phyloP scores from a whole-genome alignment of 2,113 vertebrate genomes.

The Crotophaga sulcirostris region DNA sequence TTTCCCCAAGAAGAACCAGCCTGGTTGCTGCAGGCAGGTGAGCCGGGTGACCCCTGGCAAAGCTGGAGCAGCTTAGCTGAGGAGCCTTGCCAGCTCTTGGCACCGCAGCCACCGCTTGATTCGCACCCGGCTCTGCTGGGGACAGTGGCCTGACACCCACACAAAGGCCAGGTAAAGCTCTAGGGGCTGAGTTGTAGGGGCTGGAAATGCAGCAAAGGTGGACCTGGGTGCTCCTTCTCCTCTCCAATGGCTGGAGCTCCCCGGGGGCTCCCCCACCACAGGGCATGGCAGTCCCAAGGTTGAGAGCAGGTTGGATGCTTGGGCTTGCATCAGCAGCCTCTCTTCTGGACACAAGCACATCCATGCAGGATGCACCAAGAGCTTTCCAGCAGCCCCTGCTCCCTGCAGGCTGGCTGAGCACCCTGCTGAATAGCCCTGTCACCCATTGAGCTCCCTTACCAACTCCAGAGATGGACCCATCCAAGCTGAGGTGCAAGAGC shows the following conservation, averaged over 20 bases:
- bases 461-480: not conserved
- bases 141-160: not conserved
- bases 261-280: accelerated
- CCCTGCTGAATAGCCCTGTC: not conserved
- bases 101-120: not conserved
- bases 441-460: accelerated
- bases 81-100: not conserved
- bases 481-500: not conserved
- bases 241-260: accelerated
- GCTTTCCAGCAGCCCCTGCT: not conserved
- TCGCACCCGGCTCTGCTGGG: not conserved
- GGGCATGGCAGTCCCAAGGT: not conserved
- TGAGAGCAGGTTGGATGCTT: not conserved
- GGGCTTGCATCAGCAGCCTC: accelerated
- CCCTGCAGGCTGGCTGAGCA: not conserved
- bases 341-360: not conserved
- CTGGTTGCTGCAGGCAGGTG: not conserved
- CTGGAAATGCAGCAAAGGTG: not conserved
- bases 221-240: not conserved
- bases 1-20: not conserved
- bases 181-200: not conserved
- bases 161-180: accelerated
- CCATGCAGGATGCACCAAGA: not conserved
- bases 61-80: accelerated
- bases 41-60: not conserved